Conservation (phyloP, 2,113 vertebrate genomes). For the Jaculus jaculus region DNA sequence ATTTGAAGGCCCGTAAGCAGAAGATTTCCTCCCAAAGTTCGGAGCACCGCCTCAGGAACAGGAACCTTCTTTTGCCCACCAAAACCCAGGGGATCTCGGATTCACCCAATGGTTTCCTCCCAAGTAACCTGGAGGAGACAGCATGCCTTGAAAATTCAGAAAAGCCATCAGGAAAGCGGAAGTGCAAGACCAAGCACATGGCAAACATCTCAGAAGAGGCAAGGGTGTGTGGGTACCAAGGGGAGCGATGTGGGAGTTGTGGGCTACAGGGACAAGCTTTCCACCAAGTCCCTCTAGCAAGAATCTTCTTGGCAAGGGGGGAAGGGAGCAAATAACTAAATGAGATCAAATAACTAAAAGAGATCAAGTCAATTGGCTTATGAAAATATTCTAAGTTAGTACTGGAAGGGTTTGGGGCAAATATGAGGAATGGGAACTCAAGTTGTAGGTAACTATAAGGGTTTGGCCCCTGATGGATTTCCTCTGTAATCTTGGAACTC, state of each 20-base stretch:
- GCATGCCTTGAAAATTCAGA: conserved; percentile 86
- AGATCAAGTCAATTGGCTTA: neutral
- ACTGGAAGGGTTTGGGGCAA: neutral
- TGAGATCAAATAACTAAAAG: neutral
- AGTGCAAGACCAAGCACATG: conserved; percentile 98
- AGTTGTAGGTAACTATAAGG: conserved; percentile 1
- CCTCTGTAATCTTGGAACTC: neutral
- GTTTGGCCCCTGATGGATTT: conserved; percentile 15
- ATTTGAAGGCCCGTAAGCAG: conserved; percentile 85
- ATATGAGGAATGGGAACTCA: conserved; percentile 27
- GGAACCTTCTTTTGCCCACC: conserved; percentile 80
- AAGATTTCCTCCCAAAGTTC: conserved; percentile 80
- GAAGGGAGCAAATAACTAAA: neutral
- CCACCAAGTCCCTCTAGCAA: neutral
- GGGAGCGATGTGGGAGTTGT: neutral
- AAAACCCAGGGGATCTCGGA: conserved; percentile 82
- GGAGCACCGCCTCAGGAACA: conserved; percentile 82
- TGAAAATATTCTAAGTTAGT: conserved; percentile 33
- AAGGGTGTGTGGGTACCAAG: conserved; percentile 86
- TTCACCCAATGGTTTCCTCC: conserved; percentile 86
- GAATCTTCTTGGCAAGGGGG: neutral
- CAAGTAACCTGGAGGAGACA: conserved; percentile 82
- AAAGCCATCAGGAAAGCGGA: conserved; percentile 98
- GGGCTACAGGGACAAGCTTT: neutral
- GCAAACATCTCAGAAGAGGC: conserved; percentile 88